Evolutionary conservation across 2,113 vertebrate genomes (phyloP).

Genomic region (Boleophthalmus pectinirostris): DNA sequence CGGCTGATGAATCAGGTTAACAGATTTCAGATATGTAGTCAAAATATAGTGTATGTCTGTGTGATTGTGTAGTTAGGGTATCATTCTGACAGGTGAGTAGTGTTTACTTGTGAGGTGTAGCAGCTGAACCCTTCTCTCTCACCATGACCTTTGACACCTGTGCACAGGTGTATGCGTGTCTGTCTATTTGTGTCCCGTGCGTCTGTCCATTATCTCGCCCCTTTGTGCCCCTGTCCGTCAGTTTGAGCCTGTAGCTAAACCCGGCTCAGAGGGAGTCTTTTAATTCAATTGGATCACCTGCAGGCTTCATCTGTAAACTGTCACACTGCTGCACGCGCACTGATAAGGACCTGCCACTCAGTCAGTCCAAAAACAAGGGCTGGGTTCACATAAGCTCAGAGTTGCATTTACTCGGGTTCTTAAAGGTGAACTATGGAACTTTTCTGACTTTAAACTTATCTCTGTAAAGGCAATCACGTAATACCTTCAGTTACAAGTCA

Average conservation of each 20-base stretch:
- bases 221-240: background rate
- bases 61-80: background rate
- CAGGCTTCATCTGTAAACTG: slow-evolving; percentile 53
- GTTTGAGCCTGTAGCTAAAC: slow-evolving; percentile 21
- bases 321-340: slow-evolving; percentile 43
- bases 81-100: background rate
- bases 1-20: too few species aligned
- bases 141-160: background rate
- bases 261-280: slow-evolving; percentile 46
- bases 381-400: background rate
- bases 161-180: background rate
- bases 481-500: background rate
- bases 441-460: too few species aligned
- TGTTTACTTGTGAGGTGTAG: background rate
- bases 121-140: background rate
- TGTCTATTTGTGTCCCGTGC: background rate
- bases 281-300: slow-evolving; percentile 66
- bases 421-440: too few species aligned
- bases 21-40: background rate
- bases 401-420: too few species aligned
- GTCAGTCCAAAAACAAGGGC: background rate
- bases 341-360: slow-evolving; percentile 24
- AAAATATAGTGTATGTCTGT: background rate
- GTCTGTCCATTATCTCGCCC: background rate
- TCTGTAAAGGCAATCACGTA: too few species aligned